Base-by-base conservation (phyloP, 2,888 invertebrate genomes). In the Agonopterix subpropinquella region DNA sequence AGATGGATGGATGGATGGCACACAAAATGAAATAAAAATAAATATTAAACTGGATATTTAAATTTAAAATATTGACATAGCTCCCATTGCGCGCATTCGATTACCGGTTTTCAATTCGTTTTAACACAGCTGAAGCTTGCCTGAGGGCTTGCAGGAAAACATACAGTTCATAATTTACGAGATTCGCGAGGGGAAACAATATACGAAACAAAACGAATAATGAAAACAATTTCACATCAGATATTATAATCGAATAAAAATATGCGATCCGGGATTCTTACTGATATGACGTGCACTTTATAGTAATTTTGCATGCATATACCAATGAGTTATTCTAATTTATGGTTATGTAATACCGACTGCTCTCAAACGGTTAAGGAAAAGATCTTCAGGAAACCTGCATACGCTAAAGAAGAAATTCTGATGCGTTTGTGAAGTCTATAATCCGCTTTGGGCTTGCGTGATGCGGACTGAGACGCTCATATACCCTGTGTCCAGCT, bases 61-160 rank as follows among this genome's bases (percentile, higher is more conserved):
- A 80, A 84, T 84, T 78, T 83, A 80, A 83, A 87, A 86, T 85
- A 86, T 83, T 84, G 83, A 78, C 80, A 79, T 77, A 75, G 77
- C 78, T 80, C 70, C 81, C 86, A 83, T 76, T 73, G 74, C 76
- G 69, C 76, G 76, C 73, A 84, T 85, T 85, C 86, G 87, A 87
- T 87, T 86, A 85, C 85, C 81, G 81, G 83, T 83, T 75, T 85
- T 82, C 83, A 84, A 85, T 86, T 81, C 79, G 79, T 77, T 86
- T 84, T 80, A 81, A 86, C 80, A 76, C 69, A 70, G 70, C 69
- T 70, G 70, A 73, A 68, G 73, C 66, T 67, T 65, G 79, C 86
- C 78, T 67, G 65, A 72, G 80, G 88, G 83, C 80, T 67, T 70
- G 72, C 70, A 70, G 70, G 72, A 67, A 70, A 77, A 77, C 82